These are phyloP conservation scores for Aythya fuligula DNA, from an alignment of 2,797 vertebrate species.

Conservation along the genomic window DNA sequence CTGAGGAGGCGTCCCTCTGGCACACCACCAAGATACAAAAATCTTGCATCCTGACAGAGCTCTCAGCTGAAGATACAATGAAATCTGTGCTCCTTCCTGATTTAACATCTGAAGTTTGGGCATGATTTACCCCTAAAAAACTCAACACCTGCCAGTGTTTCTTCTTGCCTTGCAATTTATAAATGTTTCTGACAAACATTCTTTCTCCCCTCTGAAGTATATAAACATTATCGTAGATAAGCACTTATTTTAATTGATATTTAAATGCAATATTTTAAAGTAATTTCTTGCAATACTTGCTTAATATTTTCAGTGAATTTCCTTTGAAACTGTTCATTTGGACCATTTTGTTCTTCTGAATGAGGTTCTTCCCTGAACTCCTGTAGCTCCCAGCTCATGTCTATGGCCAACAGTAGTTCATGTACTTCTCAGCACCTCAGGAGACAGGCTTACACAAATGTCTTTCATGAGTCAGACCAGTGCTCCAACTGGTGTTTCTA, in stretches of 20 bases:
- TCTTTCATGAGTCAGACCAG: neutral
- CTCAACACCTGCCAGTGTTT: neutral
- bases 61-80: neutral
- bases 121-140: neutral
- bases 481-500: neutral
- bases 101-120: neutral
- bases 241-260: neutral
- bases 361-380: neutral
- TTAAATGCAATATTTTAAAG: neutral
- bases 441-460: neutral
- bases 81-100: neutral
- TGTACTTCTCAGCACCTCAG: neutral
- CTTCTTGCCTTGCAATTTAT: neutral
- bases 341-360: neutral
- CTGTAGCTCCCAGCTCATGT: neutral
- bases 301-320: neutral
- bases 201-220: neutral
- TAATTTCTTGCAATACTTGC: neutral
- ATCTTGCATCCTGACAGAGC: neutral
- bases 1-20: neutral
- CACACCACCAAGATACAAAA: neutral
- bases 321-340: neutral
- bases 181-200: neutral
- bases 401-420: fast-evolving
- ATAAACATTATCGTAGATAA: neutral